These are phyloP conservation scores for Paracentrotus lividus DNA, from an alignment of 53 echinoderm and acorn worm genomes.

Conservation along the genomic window DNA sequence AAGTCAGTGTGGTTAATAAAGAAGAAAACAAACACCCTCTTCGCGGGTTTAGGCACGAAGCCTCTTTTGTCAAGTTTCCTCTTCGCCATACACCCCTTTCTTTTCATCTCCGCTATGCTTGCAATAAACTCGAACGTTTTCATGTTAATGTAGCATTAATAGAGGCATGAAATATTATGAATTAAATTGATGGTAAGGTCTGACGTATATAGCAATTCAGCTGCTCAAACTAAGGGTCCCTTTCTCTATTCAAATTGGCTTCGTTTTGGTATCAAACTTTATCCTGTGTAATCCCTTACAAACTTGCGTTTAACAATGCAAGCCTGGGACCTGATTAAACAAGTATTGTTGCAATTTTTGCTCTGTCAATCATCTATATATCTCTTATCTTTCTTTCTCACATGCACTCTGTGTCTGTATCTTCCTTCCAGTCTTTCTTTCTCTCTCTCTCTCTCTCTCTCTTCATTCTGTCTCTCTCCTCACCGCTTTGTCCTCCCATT, in stretches of 20 bases:
- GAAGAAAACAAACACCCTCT: constrained; percentile 59
- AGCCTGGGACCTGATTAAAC: constrained; percentile 66
- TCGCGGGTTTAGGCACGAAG: constrained; percentile 63
- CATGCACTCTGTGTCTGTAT: background rate
- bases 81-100: constrained; percentile 5
- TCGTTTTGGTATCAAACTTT: constrained; percentile 37
- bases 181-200: constrained; percentile 35
- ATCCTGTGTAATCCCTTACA: background rate
- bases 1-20: constrained; percentile 67
- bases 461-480: background rate
- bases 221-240: constrained; percentile 55
- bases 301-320: constrained; percentile 7
- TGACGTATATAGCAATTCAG: constrained; percentile 58
- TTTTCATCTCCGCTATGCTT: background rate
- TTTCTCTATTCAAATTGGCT: constrained; percentile 31
- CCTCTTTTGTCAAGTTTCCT: constrained; percentile 29
- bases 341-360: constrained; percentile 62
- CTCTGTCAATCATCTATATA: constrained; percentile 51
- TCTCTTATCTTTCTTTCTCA: background rate
- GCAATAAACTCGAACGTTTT: constrained; percentile 53
- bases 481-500: background rate
- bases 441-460: background rate
- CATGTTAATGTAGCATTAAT: constrained; percentile 66
- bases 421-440: background rate
- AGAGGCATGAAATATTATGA: constrained; percentile 49